Base-by-base conservation (phyloP, 2,888 invertebrate genomes). In the Ormyrus labotus region DNA sequence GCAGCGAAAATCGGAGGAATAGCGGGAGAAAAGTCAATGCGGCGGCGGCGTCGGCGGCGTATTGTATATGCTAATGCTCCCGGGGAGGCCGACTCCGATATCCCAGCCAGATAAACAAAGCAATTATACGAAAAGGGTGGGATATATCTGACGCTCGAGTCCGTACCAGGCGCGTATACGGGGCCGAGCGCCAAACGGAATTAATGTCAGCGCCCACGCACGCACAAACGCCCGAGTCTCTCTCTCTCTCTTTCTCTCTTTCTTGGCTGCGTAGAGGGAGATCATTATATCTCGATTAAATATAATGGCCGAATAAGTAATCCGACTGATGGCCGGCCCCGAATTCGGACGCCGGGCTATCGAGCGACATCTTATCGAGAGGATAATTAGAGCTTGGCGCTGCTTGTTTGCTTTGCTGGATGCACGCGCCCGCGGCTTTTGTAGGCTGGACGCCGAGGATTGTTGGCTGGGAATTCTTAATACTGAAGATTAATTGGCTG, bases 51-150 rank as follows among this genome's bases (percentile, higher is more conserved):
- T 55, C 5, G 48, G 6, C 19, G 5, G 19, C n/a, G 55, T 72
- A 72, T 70, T 73, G 85, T 86, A 86, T 89, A 89, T 90, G 89
- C 88, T 89, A 89, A 89, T 90, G 86, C 81, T 84, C 76, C 50
- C 84, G 81, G 63, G 57, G 69, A 63, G 63, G 61, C 48, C n/a
- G n/a, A 45, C 48, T n/a, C 19, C 74, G 78, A 81, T 81, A 81
- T 81, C 78, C 88, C 86, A 87, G 86, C 84, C 88, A 87, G 89
- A 90, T 90, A 90, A 90, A 90, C 89, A 89, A 89, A 90, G 88
- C 89, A 90, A 90, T 90, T 90, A 90, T 88, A 88, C 86, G 86
- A 86, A 87, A 87, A 88, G 87, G 88, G 87, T 85, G 86, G 81
- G 64, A 71, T 19, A 19, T 19, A 19, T 67, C 50, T 57, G 57